Percentiles rank a stretch among this genome's conserved stretches.
Evolutionary conservation across 2,113 vertebrate species (phyloP).

Genomic region (Odocoileus hemionus): DNA sequence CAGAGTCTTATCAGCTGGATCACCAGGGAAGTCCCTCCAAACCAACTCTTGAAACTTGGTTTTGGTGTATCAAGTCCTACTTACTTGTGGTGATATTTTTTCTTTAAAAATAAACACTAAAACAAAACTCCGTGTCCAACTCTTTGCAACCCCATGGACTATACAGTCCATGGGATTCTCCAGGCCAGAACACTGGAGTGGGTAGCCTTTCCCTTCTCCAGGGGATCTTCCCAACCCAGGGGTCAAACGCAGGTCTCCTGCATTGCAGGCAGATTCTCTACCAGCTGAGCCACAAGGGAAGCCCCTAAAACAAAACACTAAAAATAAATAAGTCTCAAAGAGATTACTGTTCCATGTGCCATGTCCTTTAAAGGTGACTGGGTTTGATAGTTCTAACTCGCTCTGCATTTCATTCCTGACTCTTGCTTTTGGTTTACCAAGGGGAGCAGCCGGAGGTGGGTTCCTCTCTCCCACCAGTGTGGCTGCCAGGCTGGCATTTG

Average conservation of each 20-base stretch:
- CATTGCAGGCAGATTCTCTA: neutral
- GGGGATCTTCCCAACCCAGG: neutral
- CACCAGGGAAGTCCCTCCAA: neutral
- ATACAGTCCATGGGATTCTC: neutral
- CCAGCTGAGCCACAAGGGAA: neutral
- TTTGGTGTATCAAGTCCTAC: neutral
- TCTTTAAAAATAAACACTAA: neutral
- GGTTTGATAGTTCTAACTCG: neutral
- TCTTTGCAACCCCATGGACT: neutral
- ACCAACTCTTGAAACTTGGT: neutral
- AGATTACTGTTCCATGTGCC: neutral
- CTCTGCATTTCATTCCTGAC: neutral
- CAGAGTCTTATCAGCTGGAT: neutral
- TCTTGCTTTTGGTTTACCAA: neutral
- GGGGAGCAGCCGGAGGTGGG: neutral
- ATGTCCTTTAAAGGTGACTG: neutral
- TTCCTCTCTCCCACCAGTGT: accelerated
- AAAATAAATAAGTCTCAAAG: neutral
- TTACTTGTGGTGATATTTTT: neutral
- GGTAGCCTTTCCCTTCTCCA: neutral
- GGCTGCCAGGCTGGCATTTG: neutral
- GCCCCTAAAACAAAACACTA: neutral
- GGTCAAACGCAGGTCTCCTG: neutral
- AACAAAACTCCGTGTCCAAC: neutral
- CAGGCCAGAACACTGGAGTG: neutral